These are phyloP conservation scores for Adelges cooleyi DNA, from an alignment of 1,140 invertebrate genomes.

Conservation along the genomic window DNA sequence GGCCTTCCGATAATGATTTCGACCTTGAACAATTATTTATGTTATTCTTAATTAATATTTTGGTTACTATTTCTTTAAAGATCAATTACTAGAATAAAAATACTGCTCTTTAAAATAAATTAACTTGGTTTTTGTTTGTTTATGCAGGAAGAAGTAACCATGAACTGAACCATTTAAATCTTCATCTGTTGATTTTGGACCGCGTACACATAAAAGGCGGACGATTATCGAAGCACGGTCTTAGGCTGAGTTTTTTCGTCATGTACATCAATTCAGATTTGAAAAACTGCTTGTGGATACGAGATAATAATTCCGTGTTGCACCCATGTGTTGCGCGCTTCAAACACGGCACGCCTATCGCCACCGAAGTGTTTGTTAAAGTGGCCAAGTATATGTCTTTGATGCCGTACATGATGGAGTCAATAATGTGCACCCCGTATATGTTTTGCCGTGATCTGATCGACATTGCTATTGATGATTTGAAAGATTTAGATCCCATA, in stretches of 20 bases:
- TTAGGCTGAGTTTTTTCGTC: not conserved
- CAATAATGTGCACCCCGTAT: constrained; percentile 1
- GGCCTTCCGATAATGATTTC: too few relatives aligned
- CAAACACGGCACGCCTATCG: not conserved
- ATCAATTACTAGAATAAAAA: too few relatives aligned
- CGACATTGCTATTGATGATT: not conserved
- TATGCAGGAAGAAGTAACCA: too few relatives aligned
- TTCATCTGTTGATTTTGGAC: too few relatives aligned
- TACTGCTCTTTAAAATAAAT: too few relatives aligned
- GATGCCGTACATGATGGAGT: not conserved
- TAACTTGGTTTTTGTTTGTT: too few relatives aligned
- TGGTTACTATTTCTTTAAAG: too few relatives aligned
- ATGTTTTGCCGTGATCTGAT: constrained; percentile 2
- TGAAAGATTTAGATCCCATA: not conserved
- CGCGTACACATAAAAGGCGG: not conserved
- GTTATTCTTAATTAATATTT: too few relatives aligned
- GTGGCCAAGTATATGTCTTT: not conserved
- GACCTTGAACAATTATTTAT: too few relatives aligned
- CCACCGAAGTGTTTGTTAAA: not conserved
- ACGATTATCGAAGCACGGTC: not conserved
- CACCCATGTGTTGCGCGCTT: not conserved
- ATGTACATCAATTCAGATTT: not conserved
- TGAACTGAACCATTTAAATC: too few relatives aligned
- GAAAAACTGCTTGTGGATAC: not conserved
- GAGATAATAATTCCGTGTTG: not conserved